A percentile compares a stretch with the other conserved stretches of the same genome.
phyloP scores from a whole-genome alignment of 2,888 invertebrate genomes.

The Neuroscelio doddi region DNA sequence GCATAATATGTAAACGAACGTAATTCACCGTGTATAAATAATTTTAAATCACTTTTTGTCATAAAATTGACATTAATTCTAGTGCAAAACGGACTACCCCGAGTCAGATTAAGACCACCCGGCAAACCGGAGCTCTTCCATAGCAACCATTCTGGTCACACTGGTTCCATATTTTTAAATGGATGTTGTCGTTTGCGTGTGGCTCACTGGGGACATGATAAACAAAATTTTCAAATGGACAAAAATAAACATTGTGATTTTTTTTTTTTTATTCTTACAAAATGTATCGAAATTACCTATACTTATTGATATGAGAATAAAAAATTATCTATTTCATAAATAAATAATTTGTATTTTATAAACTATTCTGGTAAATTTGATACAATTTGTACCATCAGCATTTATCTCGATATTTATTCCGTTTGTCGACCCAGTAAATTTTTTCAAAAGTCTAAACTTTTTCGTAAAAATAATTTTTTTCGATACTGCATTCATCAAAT shows the following conservation, averaged over 20 bases:
- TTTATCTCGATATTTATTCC: not conserved
- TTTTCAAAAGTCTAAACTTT: too few species aligned
- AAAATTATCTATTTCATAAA: too few species aligned
- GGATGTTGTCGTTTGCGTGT: slow-evolving; percentile 67
- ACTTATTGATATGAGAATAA: slow-evolving; percentile 3
- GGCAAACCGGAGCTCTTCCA: slow-evolving; percentile 69
- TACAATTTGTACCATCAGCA: not conserved
- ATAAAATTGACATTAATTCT: too few species aligned
- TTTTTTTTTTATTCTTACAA: too few species aligned
- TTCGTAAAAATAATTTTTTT: too few species aligned
- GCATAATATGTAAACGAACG: too few species aligned
- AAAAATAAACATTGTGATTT: not conserved
- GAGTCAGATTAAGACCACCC: slow-evolving; percentile 61
- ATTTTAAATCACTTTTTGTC: too few species aligned
- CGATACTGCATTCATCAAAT: too few species aligned
- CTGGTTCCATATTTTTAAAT: slow-evolving; percentile 72
- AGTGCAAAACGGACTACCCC: slow-evolving; percentile 58
- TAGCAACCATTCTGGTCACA: slow-evolving; percentile 73
- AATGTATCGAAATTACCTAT: slow-evolving; percentile 22
- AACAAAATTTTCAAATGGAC: slow-evolving; percentile 10
- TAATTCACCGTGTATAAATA: slow-evolving; percentile 21
- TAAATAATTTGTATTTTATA: too few species aligned
- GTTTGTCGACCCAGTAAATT: slow-evolving; percentile 1
- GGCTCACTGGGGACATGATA: slow-evolving; percentile 65
- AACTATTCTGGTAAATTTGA: too few species aligned